Percentiles rank a stretch among this genome's conserved stretches.
Evolutionary conservation across 2,797 vertebrate species (phyloP).

Genomic region (Macroramphosus scolopax): DNA sequence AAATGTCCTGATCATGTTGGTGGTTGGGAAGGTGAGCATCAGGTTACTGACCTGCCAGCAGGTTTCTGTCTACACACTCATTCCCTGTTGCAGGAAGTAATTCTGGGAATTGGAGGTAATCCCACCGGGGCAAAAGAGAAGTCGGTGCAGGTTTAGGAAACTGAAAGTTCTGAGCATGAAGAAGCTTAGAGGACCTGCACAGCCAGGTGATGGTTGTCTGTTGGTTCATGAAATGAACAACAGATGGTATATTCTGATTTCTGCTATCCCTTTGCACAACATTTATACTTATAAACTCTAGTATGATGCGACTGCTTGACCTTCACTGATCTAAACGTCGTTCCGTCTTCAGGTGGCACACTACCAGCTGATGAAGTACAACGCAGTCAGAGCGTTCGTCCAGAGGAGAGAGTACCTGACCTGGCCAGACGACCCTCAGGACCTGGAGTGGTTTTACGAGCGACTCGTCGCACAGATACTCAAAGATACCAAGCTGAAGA

Average conservation of each 20-base stretch:
- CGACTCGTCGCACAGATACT: slow-evolving; percentile 78
- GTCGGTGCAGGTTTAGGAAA: no score
- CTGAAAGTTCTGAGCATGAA: no score
- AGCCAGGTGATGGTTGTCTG: no score
- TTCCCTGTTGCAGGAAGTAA: no score
- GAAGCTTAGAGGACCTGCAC: no score
- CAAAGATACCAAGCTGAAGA: slow-evolving; percentile 67
- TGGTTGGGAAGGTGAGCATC: slow-evolving; percentile 81
- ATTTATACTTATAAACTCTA: no score
- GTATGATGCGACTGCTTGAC: neutral
- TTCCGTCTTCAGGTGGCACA: slow-evolving; percentile 50
- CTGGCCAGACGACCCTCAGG: slow-evolving; percentile 90
- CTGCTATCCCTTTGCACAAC: no score
- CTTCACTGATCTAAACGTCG: neutral
- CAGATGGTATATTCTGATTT: no score
- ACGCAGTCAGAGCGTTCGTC: slow-evolving; percentile 77
- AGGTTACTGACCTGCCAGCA: neutral
- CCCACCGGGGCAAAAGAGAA: no score
- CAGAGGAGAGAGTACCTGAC: slow-evolving; percentile 77
- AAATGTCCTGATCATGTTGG: slow-evolving; percentile 81
- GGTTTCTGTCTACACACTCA: no score
- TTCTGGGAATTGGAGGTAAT: no score
- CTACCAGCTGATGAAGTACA: slow-evolving; percentile 79
- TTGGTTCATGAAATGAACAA: no score
- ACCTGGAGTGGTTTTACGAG: slow-evolving; percentile 85